phyloP scores from a whole-genome alignment of 2,113 vertebrate species.

The Symphodus melops region DNA sequence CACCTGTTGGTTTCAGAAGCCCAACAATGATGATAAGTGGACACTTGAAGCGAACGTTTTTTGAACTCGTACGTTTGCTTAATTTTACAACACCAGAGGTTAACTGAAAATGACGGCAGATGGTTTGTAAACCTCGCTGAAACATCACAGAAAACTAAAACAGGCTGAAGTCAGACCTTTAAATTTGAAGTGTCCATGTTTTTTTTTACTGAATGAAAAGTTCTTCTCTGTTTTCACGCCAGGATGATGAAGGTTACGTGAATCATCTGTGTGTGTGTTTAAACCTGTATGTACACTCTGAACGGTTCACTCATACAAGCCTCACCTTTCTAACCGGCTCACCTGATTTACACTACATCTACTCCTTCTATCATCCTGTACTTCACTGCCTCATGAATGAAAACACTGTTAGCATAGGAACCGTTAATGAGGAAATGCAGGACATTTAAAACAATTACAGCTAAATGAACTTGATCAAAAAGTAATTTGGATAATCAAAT shows the following conservation, averaged over 20 bases:
- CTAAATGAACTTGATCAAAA: no score
- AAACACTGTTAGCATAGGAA: background rate
- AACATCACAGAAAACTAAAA: background rate
- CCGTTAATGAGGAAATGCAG: background rate
- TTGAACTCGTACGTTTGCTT: no score
- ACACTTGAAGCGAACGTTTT: no score
- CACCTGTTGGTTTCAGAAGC: no score
- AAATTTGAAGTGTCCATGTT: background rate
- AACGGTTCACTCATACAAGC: slow-evolving; percentile 2
- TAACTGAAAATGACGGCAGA: no score
- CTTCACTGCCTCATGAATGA: background rate
- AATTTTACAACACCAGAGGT: no score
- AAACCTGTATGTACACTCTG: background rate
- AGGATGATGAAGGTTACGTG: background rate
- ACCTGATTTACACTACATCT: background rate
- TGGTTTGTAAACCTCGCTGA: no score
- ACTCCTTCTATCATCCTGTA: background rate
- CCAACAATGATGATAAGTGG: no score
- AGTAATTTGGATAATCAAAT: no score
- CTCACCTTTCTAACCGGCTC: slow-evolving; percentile 28
- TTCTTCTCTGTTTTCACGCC: background rate
- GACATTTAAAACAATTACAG: background rate
- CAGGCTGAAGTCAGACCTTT: background rate
- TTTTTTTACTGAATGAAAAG: background rate
- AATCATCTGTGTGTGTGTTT: background rate